Evolutionary conservation across 2,113 vertebrate genomes (phyloP).

Genomic region (Tonatia bakeri): DNA sequence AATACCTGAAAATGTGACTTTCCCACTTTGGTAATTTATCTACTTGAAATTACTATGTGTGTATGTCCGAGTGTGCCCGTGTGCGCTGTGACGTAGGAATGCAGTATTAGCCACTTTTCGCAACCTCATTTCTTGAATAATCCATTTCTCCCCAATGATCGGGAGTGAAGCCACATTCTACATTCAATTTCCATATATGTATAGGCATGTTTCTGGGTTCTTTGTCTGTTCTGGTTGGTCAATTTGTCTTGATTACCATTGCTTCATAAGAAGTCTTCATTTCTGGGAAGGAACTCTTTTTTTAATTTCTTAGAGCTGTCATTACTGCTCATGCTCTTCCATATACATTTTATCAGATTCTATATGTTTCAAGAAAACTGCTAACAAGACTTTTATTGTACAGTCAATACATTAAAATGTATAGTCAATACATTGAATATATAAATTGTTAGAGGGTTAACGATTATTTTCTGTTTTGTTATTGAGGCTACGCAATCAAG

Average conservation of each 20-base stretch:
- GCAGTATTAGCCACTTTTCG: neutral
- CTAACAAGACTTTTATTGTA: neutral
- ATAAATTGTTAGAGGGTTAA: too few relatives aligned
- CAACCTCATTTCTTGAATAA: neutral
- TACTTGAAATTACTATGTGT: neutral
- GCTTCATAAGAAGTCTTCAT: neutral
- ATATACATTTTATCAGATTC: neutral
- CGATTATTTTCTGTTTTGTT: neutral
- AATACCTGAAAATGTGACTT: neutral
- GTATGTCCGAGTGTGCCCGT: neutral
- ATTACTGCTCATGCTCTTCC: neutral
- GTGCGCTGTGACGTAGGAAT: neutral
- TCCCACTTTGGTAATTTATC: neutral
- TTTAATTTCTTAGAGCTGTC: neutral
- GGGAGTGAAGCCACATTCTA: neutral
- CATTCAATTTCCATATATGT: neutral
- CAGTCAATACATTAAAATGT: too few relatives aligned
- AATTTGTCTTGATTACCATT: neutral
- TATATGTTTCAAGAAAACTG: neutral
- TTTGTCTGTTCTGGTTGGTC: neutral
- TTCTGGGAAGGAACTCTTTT: neutral
- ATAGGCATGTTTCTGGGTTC: neutral
- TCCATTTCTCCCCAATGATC: neutral
- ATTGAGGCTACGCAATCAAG: neutral
- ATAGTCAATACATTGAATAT: neutral